These are phyloP conservation scores for Lanistes nyassanus DNA, from an alignment of 1,140 invertebrate genomes.

Conservation along the genomic window DNA sequence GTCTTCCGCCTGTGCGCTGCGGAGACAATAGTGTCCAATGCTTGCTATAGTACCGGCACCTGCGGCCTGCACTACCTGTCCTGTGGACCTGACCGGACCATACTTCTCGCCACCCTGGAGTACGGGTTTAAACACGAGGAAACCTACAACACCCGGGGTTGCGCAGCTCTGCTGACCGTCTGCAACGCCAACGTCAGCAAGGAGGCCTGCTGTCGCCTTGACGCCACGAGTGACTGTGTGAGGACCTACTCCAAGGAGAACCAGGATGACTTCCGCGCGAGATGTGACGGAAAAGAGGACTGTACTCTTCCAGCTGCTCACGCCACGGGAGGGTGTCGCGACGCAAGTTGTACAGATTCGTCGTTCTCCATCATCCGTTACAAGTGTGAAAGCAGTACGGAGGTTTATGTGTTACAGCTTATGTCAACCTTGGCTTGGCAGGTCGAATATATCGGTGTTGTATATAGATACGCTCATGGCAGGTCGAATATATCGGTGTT, in stretches of 20 bases:
- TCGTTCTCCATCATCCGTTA: constrained; percentile 13
- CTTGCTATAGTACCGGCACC: constrained; percentile 21
- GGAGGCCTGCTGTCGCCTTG: background rate
- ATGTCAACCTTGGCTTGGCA: no score
- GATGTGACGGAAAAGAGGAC: constrained; percentile 3
- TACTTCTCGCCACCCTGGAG: background rate
- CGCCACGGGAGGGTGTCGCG: background rate
- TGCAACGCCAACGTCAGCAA: constrained; percentile 11
- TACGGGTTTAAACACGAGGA: constrained; percentile 11
- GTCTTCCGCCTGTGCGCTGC: no score
- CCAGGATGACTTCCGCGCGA: background rate
- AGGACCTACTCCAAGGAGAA: constrained; percentile 6
- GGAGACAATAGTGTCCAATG: constrained; percentile 10
- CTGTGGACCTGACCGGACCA: background rate
- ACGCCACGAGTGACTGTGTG: background rate
- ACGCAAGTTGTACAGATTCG: background rate
- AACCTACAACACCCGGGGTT: background rate
- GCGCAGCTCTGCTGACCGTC: background rate
- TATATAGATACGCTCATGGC: no score
- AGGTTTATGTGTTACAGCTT: no score
- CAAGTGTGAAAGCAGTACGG: constrained; percentile 10
- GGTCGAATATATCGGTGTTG: no score
- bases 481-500: no score
- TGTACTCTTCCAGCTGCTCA: constrained; percentile 5
- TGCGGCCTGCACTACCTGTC: constrained; percentile 22